Percentiles rank a stretch among this genome's conserved stretches.
Conservation (phyloP, 1,140 invertebrate genomes). For the Orchestia grillus region DNA sequence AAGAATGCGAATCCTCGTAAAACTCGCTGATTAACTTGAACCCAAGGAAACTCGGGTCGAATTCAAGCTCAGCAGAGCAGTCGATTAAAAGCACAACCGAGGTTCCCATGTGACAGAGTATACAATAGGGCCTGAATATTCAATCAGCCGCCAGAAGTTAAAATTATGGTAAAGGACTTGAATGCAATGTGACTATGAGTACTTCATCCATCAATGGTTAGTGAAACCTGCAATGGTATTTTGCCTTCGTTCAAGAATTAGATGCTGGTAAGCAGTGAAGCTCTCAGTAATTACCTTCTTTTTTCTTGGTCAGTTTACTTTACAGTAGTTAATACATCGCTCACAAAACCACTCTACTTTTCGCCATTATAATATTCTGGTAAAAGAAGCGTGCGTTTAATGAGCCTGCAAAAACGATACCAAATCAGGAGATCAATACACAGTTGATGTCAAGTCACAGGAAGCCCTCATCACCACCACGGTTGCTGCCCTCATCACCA, state of each 20-base stretch:
- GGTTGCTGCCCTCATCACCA: too few species aligned
- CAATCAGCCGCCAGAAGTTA: neutral
- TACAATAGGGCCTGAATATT: neutral
- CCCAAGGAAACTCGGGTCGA: neutral
- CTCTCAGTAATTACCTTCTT: too few species aligned
- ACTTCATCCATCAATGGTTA: neutral
- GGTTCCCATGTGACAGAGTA: neutral
- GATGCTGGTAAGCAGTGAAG: too few species aligned
- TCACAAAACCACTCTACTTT: too few species aligned
- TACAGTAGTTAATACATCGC: neutral
- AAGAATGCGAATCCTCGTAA: neutral
- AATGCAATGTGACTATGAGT: neutral
- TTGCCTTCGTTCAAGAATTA: too few species aligned
- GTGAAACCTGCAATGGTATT: neutral
- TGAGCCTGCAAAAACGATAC: too few species aligned
- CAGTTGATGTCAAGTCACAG: too few species aligned
- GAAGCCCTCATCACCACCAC: too few species aligned
- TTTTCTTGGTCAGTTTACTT: neutral
- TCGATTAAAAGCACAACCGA: neutral
- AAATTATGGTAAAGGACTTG: neutral
- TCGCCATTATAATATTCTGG: too few species aligned
- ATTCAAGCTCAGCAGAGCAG: neutral
- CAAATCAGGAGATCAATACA: too few species aligned
- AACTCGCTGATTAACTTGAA: neutral
- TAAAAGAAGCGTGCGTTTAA: too few species aligned